These are phyloP conservation scores for Tautogolabrus adspersus DNA, from an alignment of 2,113 vertebrate genomes.

Conservation along the genomic window DNA sequence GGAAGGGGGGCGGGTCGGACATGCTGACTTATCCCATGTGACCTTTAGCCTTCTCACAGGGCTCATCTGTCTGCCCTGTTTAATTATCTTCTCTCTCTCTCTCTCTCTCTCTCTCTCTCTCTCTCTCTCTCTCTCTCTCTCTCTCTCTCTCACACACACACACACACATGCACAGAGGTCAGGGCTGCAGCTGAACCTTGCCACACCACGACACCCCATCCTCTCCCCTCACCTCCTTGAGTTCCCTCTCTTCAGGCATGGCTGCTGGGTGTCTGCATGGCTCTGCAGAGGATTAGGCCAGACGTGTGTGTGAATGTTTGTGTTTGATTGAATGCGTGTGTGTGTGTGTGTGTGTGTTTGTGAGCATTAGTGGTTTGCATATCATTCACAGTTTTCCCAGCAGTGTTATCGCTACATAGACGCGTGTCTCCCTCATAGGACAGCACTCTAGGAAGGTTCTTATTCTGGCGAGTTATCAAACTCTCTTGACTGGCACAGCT, in stretches of 20 bases:
- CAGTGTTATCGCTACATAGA: neutral
- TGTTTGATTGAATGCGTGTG: neutral
- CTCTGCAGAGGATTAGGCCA: constrained; percentile 52
- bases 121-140: constrained; percentile 22
- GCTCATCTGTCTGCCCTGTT: constrained; percentile 76
- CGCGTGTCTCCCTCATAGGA: too few relatives aligned
- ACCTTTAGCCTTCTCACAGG: constrained; percentile 54
- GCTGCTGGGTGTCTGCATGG: constrained; percentile 46
- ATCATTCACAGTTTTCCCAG: constrained; percentile 39
- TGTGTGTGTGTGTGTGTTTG: constrained; percentile 5
- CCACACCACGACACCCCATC: constrained; percentile 18
- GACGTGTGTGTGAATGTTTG: constrained; percentile 12
- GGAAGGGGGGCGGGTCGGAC: neutral
- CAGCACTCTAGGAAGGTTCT: constrained; percentile 1
- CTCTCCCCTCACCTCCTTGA: neutral
- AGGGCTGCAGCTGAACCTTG: constrained; percentile 61
- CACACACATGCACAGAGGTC: constrained; percentile 51
- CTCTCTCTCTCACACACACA: constrained; percentile 23
- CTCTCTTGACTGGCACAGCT: too few relatives aligned
- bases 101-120: too few relatives aligned
- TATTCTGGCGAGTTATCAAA: too few relatives aligned
- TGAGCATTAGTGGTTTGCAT: constrained; percentile 24
- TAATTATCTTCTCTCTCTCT: constrained; percentile 74
- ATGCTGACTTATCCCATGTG: constrained; percentile 52
- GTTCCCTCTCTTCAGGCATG: constrained; percentile 24